These are phyloP conservation scores for Salpingus planirostris DNA, from an alignment of 2,888 invertebrate species.

Conservation along the genomic window DNA sequence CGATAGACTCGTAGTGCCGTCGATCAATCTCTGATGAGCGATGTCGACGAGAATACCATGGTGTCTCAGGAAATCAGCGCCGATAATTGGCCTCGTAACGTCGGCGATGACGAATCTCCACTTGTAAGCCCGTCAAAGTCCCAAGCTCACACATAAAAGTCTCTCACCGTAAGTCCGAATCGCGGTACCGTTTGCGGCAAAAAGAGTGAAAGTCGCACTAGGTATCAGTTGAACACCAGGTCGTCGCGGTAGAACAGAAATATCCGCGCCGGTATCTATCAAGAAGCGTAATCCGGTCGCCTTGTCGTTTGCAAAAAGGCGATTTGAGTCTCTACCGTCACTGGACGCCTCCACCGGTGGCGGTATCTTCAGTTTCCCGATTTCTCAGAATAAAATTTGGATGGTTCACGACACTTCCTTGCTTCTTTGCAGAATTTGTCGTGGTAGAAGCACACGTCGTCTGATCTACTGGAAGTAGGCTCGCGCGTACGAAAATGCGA, in stretches of 20 bases:
- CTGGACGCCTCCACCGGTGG: constrained; percentile 1
- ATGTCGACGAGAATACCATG: constrained; percentile 1
- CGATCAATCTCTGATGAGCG: not conserved
- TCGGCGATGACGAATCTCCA: constrained; percentile 4
- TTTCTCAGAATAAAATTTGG: not conserved
- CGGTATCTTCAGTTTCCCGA: constrained; percentile 2
- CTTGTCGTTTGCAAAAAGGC: constrained; percentile 2
- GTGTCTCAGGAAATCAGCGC: constrained; percentile 5
- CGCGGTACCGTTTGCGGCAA: constrained; percentile 3
- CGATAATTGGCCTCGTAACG: constrained; percentile 2
- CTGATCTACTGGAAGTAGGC: not conserved
- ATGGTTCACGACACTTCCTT: not conserved
- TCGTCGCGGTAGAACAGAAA: constrained; percentile 1
- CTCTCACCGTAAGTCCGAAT: constrained; percentile 3
- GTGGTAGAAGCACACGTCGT: constrained; percentile 1
- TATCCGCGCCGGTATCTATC: constrained; percentile 3
- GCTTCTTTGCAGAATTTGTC: constrained; percentile 1
- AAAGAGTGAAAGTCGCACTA: not conserved
- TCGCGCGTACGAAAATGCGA: not conserved
- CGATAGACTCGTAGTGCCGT: not conserved
- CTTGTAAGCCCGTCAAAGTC: constrained; percentile 1
- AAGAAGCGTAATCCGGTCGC: constrained; percentile 1
- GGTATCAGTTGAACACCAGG: not conserved
- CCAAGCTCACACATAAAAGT: constrained; percentile 1
- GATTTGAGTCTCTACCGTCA: not conserved